Conservation (phyloP, 2,113 vertebrate species). For the Nothoprocta perdicaria region DNA sequence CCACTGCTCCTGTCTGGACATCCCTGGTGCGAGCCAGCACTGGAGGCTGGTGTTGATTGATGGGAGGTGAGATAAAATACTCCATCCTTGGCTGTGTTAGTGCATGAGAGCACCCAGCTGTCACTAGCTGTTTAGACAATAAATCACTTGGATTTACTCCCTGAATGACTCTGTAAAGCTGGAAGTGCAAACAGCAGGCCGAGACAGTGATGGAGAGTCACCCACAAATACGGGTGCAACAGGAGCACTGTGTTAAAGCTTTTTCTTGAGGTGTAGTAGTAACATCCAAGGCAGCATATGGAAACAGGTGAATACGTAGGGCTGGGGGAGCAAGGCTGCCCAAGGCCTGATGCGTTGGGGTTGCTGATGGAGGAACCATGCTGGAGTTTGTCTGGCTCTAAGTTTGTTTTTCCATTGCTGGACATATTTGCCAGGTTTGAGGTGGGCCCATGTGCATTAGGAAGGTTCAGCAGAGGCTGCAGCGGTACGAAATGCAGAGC, state of each 20-base stretch:
- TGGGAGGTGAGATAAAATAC: neutral
- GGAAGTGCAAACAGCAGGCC: neutral
- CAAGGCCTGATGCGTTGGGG: neutral
- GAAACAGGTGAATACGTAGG: neutral
- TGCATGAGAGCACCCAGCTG: neutral
- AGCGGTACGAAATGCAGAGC: neutral
- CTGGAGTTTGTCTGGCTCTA: neutral
- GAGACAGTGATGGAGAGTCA: constrained; percentile 24
- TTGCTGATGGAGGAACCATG: neutral
- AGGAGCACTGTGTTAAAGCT: neutral
- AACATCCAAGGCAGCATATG: neutral
- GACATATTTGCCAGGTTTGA: neutral
- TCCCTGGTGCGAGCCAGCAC: neutral
- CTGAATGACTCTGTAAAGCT: neutral
- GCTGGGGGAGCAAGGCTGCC: neutral
- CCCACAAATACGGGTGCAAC: neutral
- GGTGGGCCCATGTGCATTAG: neutral
- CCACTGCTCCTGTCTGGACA: neutral
- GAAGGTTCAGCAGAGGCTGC: neutral
- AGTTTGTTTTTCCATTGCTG: neutral
- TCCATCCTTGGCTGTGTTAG: neutral
- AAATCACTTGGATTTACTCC: constrained; percentile 48
- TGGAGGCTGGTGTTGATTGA: neutral
- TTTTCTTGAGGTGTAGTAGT: neutral
- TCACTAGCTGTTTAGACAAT: constrained; percentile 21